Base-by-base conservation (phyloP, 2,888 invertebrate genomes). In the Synergus gifuensis region DNA sequence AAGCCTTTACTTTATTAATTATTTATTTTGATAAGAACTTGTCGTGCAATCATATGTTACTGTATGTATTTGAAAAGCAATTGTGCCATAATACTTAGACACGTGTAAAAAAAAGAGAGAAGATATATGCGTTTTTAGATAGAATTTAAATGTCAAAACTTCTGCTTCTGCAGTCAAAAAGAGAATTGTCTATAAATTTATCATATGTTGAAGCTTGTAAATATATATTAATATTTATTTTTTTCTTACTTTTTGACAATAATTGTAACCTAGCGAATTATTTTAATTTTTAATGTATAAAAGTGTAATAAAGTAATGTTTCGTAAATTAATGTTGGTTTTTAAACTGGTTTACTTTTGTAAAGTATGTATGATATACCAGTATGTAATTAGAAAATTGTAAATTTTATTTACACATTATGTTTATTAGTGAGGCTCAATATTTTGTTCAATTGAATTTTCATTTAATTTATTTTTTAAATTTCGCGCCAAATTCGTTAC, bases 151-250 rank as follows among this genome's bases (percentile, higher is more conserved):
- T 54, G n/a, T n/a, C 8, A n/a, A 54, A 54, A 54, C 54, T 49
- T 16, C 1, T 54, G 54, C 54, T 54, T 54, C 16, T n/a, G 54
- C 54, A n/a, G 54, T 54, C 7, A 54, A 54, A 54, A 54, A n/a
- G 8, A 54, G n/a, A 54, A 54, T n/a, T 54, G 8, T 54, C n/a
- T 54, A 54, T n/a, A n/a, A 54, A 54, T 54, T n/a, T n/a, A n/a
- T 54, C 54, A 7, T 7, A 54, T 54, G n/a, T 54, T 14, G n/a
- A 54, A n/a, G 54, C 54, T 54, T 54, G 54, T 54, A 54, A 54
- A 54, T 54, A 54, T 54, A 54, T 54, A n/a, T 54, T 54, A 54
- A 54, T 54, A 54, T 54, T 54, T 54, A 54, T 54, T 54, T n/a
- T 54, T 54, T 54, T 28, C 54, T n/a, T 54, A 54, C 54, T n/a